These are phyloP conservation scores for Eurystomus gularis DNA, from an alignment of 2,113 vertebrate species.

Conservation along the genomic window DNA sequence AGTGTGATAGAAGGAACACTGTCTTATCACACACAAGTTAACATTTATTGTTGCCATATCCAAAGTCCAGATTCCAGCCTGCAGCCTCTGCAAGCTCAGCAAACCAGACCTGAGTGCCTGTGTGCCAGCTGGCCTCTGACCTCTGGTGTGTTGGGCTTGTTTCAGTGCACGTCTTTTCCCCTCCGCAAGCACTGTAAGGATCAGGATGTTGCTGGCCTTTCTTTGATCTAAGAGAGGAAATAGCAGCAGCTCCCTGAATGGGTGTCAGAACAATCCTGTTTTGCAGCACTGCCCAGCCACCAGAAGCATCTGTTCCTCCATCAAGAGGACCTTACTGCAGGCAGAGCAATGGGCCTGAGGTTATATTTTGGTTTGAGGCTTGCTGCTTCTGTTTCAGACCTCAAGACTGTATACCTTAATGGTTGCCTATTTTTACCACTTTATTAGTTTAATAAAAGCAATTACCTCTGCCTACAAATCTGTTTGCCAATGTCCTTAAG, in stretches of 20 bases:
- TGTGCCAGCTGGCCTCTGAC: constrained; percentile 41
- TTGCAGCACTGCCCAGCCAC: background rate
- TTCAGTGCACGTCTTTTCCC: background rate
- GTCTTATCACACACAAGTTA: constrained; percentile 56
- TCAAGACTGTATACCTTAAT: background rate
- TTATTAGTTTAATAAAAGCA: background rate
- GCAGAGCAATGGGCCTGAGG: background rate
- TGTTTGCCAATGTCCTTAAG: background rate
- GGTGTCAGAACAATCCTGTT: background rate
- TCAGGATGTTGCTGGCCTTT: background rate
- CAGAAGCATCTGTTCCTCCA: background rate
- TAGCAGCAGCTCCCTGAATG: background rate
- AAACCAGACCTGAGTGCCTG: background rate
- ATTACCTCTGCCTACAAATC: background rate
- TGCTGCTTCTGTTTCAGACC: background rate
- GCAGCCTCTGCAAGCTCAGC: constrained; percentile 24
- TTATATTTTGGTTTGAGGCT: background rate
- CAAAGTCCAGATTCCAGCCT: constrained; percentile 58
- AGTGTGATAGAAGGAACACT: background rate
- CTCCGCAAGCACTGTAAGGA: accelerated
- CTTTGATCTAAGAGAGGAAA: constrained; percentile 34
- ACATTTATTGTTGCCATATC: constrained; percentile 12
- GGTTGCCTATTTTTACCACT: background rate
- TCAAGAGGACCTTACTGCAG: background rate
- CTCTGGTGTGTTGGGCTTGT: background rate